These are phyloP conservation scores for Creontiades dilutus DNA, from an alignment of 2,888 invertebrate species.

Conservation along the genomic window DNA sequence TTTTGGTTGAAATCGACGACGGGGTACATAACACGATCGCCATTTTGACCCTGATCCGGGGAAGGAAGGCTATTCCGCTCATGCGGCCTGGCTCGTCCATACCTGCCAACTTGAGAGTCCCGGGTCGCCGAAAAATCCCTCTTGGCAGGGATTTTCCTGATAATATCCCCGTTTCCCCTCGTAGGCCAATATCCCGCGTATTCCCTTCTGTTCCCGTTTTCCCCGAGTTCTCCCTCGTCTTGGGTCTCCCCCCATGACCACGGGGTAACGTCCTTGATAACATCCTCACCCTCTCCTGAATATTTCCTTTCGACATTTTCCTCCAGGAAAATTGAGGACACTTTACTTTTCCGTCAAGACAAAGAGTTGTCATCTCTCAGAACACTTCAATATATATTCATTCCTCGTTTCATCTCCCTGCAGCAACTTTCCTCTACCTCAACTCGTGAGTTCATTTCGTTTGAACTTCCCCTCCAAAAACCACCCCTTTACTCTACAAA, in stretches of 20 bases:
- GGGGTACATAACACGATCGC: conserved; percentile 70
- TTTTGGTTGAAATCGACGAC: conserved; percentile 20
- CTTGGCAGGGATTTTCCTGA: background rate
- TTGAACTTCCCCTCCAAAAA: conserved; percentile 27
- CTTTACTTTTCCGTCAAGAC: background rate
- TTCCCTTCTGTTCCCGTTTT: conserved; percentile 6
- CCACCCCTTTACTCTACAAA: conserved; percentile 21
- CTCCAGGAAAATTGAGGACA: background rate
- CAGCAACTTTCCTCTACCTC: background rate
- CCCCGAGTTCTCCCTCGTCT: background rate
- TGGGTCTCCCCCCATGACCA: background rate
- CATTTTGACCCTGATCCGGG: conserved; percentile 72
- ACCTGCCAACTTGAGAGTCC: conserved; percentile 30
- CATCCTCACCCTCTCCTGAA: conserved; percentile 30
- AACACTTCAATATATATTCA: background rate
- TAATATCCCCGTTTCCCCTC: background rate
- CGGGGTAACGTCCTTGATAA: background rate
- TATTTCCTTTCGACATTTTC: conserved; percentile 20
- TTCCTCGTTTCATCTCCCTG: background rate
- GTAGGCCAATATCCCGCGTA: background rate
- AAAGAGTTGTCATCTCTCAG: background rate
- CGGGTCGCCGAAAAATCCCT: conserved; percentile 61
- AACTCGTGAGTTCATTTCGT: background rate
- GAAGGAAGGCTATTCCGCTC: conserved; percentile 63
- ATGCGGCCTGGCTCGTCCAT: conserved; percentile 58